Evolutionary conservation across 1,140 invertebrate species (phyloP).

Genomic region (Hylaeus volcanicus): DNA sequence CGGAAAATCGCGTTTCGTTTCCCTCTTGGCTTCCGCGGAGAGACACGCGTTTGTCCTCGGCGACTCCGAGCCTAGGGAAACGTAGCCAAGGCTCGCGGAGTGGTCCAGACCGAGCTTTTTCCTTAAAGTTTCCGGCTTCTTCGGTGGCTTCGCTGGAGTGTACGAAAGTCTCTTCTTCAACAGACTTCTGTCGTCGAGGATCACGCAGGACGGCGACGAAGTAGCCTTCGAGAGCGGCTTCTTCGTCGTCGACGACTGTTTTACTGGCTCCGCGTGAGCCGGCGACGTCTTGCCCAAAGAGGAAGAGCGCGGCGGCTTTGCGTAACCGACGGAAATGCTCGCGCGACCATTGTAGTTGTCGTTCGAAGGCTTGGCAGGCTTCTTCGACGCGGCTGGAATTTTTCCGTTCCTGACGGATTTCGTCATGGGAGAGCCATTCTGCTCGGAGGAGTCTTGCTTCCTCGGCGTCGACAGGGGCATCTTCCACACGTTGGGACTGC

Average conservation of each 20-base stretch:
- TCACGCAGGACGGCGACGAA: conserved; percentile 71
- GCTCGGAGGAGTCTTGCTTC: conserved; percentile 14
- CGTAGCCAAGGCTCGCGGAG: conserved; percentile 72
- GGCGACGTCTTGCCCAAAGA: conserved; percentile 3
- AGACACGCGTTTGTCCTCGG: background rate
- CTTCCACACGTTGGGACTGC: conserved; percentile 74
- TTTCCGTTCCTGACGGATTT: conserved; percentile 9
- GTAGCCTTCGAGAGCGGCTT: conserved; percentile 26
- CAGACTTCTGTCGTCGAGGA: conserved; percentile 75
- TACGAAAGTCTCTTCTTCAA: conserved; percentile 74
- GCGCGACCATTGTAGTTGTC: conserved; percentile 2
- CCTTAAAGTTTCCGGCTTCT: conserved; percentile 65
- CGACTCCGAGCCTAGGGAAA: conserved; percentile 34
- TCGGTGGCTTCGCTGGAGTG: conserved; percentile 64
- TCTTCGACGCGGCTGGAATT: conserved; percentile 2
- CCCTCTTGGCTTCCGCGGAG: background rate
- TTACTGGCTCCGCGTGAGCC: conserved; percentile 29
- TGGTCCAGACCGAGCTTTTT: conserved; percentile 70
- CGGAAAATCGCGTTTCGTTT: background rate
- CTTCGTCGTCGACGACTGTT: conserved; percentile 19
- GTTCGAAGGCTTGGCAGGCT: conserved; percentile 7
- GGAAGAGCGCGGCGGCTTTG: conserved; percentile 21
- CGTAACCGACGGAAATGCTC: background rate
- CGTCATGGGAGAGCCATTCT: background rate
- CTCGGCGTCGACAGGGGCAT: conserved; percentile 20